A percentile compares a stretch with the other conserved stretches of the same genome.
Evolutionary conservation across 1,140 invertebrate species (phyloP).

Genomic region (Ectropis grisescens): DNA sequence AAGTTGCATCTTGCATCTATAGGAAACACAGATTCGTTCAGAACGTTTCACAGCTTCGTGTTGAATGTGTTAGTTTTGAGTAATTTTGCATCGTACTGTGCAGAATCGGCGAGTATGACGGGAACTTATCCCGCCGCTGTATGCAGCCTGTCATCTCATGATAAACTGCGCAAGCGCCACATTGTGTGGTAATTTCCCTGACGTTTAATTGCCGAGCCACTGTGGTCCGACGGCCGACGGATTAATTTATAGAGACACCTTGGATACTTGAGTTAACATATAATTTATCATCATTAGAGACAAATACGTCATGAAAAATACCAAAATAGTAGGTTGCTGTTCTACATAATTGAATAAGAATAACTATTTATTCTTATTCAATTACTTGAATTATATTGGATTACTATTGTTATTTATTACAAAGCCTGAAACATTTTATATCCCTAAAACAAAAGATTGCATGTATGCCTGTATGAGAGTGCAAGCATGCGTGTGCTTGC

Average conservation of each 20-base stretch:
- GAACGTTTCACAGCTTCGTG: neutral
- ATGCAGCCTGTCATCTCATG: constrained; percentile 51
- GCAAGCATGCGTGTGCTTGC: too few relatives aligned
- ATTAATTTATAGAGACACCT: constrained; percentile 64
- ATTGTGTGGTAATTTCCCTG: constrained; percentile 62
- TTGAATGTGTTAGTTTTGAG: neutral
- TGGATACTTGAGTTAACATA: constrained; percentile 42
- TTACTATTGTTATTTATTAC: neutral
- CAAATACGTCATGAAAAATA: constrained; percentile 7
- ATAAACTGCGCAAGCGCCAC: constrained; percentile 28
- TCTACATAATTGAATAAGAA: too few relatives aligned
- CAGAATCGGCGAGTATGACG: constrained; percentile 44
- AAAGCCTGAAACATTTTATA: neutral
- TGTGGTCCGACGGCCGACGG: constrained; percentile 44
- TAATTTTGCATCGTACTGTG: too few relatives aligned
- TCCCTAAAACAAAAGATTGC: neutral
- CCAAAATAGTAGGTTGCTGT: too few relatives aligned
- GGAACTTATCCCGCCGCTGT: constrained; percentile 24
- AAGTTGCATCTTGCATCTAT: neutral
- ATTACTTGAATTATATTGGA: neutral
- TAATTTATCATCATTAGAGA: constrained; percentile 57
- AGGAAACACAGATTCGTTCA: neutral
- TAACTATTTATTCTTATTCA: neutral
- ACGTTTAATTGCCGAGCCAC: constrained; percentile 60
- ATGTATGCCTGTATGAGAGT: too few relatives aligned